Evolutionary conservation across 2,113 vertebrate species (phyloP).

Genomic region (Candoia aspera): DNA sequence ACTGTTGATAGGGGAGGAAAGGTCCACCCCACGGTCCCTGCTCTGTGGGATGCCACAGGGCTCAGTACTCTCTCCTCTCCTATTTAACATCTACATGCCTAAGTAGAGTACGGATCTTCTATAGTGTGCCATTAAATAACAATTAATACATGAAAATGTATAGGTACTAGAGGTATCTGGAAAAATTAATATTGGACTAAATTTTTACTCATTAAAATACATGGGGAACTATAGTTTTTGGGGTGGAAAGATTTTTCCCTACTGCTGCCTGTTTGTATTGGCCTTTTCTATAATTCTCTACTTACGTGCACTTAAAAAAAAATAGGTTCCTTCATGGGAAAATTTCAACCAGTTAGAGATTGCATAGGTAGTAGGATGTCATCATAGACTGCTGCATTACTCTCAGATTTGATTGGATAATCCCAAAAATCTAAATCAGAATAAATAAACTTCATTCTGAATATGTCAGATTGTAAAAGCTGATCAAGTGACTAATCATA

Average conservation of each 20-base stretch:
- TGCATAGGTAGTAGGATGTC: not conserved
- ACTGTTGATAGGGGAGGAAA: not conserved
- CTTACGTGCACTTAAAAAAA: not conserved
- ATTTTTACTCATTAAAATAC: too few species aligned
- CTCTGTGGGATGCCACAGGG: too few species aligned
- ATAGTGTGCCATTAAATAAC: not conserved
- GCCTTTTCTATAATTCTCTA: not conserved
- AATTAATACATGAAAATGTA: not conserved
- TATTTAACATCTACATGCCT: not conserved
- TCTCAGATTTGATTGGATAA: not conserved
- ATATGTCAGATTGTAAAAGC: not conserved
- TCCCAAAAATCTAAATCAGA: not conserved
- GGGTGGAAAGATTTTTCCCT: not conserved
- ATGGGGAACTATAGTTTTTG: too few species aligned
- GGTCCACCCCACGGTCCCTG: not conserved
- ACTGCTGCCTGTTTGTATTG: not conserved
- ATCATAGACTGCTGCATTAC: not conserved
- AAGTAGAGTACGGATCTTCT: not conserved
- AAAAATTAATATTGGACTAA: too few species aligned
- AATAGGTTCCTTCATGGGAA: not conserved
- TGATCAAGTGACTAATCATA: not conserved
- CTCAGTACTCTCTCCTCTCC: too few species aligned
- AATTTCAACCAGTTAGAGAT: not conserved
- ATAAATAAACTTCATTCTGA: not conserved
- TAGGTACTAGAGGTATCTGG: too few species aligned